These are phyloP conservation scores for Corythornis cristatus DNA, from an alignment of 2,113 vertebrate genomes.

Conservation along the genomic window DNA sequence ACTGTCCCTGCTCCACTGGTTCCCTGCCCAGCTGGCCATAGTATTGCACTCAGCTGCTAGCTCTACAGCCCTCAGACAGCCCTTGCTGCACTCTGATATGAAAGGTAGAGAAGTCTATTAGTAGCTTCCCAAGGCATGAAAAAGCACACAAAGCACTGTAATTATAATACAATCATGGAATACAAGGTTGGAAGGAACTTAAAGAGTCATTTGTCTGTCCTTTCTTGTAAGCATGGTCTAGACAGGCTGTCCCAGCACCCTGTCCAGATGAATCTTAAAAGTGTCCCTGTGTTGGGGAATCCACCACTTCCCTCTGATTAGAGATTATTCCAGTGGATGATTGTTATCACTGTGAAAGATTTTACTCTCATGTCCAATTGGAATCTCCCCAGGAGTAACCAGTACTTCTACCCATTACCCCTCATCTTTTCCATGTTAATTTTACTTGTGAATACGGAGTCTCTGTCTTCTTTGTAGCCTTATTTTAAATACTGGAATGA, in stretches of 20 bases:
- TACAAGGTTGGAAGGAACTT: background rate
- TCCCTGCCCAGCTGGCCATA: fast-evolving
- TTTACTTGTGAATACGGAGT: background rate
- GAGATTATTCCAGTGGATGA: background rate
- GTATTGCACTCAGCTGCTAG: too few species aligned
- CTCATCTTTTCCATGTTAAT: background rate
- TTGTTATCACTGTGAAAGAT: background rate
- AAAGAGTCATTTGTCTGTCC: background rate
- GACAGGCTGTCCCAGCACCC: too few species aligned
- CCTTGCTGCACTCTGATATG: background rate
- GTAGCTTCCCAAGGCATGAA: background rate
- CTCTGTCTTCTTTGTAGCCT: background rate
- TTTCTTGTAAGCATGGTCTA: background rate
- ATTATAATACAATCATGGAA: background rate
- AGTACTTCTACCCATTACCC: background rate
- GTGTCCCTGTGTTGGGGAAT: background rate
- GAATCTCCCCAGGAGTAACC: background rate
- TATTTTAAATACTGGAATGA: background rate
- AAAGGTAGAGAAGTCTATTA: background rate
- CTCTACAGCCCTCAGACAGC: background rate
- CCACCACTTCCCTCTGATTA: background rate
- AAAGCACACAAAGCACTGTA: background rate
- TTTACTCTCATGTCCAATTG: background rate
- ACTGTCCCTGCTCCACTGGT: background rate
- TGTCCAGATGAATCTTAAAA: background rate